A percentile compares a stretch with the other conserved stretches of the same genome.
These are phyloP conservation scores for Actenoides hombroni DNA, from an alignment of 2,113 vertebrate species.

Conservation along the genomic window DNA sequence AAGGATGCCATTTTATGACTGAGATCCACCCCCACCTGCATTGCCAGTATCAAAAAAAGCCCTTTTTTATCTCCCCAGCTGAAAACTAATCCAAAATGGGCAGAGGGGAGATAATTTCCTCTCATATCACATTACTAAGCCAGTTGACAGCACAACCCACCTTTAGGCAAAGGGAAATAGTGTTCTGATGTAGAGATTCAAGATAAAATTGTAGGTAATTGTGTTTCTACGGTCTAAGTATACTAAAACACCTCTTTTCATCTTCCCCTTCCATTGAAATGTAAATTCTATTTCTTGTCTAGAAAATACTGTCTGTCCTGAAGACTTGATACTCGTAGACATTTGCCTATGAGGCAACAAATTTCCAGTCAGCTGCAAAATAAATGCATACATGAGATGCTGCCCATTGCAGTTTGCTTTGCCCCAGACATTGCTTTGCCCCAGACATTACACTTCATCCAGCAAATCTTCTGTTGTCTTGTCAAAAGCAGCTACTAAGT, in stretches of 20 bases:
- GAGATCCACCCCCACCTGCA: not conserved
- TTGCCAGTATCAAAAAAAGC: not conserved
- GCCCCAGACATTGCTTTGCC: not conserved
- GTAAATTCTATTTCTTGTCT: not conserved
- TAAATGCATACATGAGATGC: not conserved
- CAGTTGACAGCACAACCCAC: not conserved
- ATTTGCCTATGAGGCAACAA: not conserved
- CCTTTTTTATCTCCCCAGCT: not conserved
- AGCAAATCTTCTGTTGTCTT: not conserved
- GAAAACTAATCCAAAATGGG: not conserved
- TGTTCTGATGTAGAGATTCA: not conserved
- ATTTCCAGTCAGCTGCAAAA: not conserved
- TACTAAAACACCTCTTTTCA: not conserved
- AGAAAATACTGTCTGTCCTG: not conserved
- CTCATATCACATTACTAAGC: not conserved
- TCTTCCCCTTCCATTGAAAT: not conserved
- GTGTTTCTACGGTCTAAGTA: not conserved
- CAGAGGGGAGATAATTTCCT: not conserved
- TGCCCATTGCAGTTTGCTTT: not conserved
- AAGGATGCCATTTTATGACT: not conserved
- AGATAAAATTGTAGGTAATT: not conserved
- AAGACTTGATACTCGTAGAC: not conserved
- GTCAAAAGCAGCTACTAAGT: not conserved
- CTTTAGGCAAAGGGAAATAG: not conserved
- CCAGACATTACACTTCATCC: not conserved